A percentile compares a stretch with the other conserved stretches of the same genome.
These are phyloP conservation scores for Orycteropus afer DNA, from an alignment of 2,113 vertebrate species.

Conservation along the genomic window DNA sequence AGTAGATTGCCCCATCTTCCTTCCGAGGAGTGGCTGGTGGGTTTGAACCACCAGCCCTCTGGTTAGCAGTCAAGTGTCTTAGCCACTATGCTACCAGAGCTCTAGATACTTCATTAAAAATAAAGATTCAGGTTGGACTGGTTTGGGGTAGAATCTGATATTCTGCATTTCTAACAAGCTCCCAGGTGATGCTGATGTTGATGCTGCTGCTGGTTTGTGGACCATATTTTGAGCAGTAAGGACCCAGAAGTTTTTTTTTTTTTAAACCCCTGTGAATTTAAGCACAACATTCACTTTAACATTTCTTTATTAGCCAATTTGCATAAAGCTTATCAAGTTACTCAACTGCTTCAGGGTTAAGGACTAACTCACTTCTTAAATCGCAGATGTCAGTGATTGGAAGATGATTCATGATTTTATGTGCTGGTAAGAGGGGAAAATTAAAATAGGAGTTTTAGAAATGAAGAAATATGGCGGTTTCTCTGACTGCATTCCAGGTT, in stretches of 20 bases:
- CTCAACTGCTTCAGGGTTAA: not conserved
- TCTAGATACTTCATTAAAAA: not conserved
- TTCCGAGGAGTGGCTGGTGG: too few species aligned
- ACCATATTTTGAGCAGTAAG: not conserved
- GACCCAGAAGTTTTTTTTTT: not conserved
- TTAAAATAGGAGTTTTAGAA: constrained; percentile 19
- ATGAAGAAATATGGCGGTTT: not conserved
- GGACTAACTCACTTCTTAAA: not conserved
- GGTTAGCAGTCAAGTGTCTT: too few species aligned
- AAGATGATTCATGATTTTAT: constrained; percentile 2
- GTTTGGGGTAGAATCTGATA: not conserved
- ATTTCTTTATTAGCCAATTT: not conserved
- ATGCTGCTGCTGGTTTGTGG: not conserved
- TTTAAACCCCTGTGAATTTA: not conserved
- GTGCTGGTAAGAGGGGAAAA: not conserved
- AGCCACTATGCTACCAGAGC: too few species aligned
- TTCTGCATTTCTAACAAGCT: not conserved
- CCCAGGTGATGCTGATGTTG: not conserved
- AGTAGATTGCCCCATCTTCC: too few species aligned
- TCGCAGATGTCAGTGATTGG: not conserved
- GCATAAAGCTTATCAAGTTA: not conserved
- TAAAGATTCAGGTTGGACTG: not conserved
- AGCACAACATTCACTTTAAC: constrained; percentile 20
- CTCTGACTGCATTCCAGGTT: not conserved
- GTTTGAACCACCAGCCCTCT: too few species aligned